Percentiles rank a stretch among this genome's conserved stretches.
Conservation (phyloP, 92 coral and sea anemone genomes). For the Epizoanthus rinbou region DNA sequence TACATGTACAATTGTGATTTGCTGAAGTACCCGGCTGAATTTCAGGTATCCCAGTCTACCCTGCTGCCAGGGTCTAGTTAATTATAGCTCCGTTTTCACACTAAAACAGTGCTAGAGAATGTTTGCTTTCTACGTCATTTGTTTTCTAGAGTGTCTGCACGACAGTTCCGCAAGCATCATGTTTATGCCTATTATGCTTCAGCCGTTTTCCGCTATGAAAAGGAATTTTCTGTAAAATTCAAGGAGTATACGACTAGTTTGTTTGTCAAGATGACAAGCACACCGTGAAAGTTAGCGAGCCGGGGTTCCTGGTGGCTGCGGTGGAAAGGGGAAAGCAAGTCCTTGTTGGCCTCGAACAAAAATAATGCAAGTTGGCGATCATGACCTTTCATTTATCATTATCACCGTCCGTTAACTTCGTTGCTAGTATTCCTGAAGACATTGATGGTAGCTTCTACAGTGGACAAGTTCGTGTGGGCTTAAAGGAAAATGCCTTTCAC, state of each 20-base stretch:
- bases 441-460: conserved; percentile 56
- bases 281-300: conserved; percentile 58
- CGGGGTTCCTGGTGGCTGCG: conserved; percentile 59
- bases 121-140: no score
- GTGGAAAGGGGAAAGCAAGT: conserved; percentile 61
- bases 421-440: conserved; percentile 48
- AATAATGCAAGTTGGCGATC: conserved; percentile 60
- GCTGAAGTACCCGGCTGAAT: no score
- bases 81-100: no score
- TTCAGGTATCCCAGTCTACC: no score
- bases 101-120: no score
- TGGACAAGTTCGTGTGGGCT: conserved; percentile 50
- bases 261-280: conserved; percentile 67
- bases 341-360: conserved; percentile 53
- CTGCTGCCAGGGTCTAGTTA: no score
- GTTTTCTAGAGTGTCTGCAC: conserved; percentile 52
- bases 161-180: conserved; percentile 55
- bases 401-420: conserved; percentile 59
- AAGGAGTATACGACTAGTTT: conserved; percentile 49
- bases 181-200: conserved; percentile 54
- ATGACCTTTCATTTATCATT: conserved; percentile 59
- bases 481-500: conserved; percentile 53
- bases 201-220: conserved; percentile 52
- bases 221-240: conserved; percentile 43
- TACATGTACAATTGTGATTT: no score